These are phyloP conservation scores for Pseudomyrmex pallidus DNA, from an alignment of 1,140 invertebrate species.

Conservation along the genomic window DNA sequence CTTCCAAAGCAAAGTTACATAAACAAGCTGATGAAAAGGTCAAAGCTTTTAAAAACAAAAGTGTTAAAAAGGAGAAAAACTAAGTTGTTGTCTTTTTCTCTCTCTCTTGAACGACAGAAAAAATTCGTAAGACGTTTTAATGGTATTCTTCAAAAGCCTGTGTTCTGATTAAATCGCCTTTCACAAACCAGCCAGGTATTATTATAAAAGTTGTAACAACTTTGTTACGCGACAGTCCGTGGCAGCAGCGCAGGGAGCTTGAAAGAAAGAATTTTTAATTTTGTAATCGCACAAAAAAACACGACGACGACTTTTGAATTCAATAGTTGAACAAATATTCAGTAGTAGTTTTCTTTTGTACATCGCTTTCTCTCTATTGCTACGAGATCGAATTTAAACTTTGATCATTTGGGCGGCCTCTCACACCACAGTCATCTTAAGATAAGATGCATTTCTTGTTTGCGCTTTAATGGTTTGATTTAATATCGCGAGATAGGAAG, in stretches of 20 bases:
- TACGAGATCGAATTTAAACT: constrained; percentile 42
- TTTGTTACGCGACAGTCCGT: constrained; percentile 45
- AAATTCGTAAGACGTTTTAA: constrained; percentile 58
- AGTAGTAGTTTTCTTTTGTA: constrained; percentile 30
- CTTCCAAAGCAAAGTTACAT: constrained; percentile 12
- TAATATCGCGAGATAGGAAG: too few relatives aligned
- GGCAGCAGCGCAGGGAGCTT: constrained; percentile 3
- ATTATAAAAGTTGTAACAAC: constrained; percentile 62
- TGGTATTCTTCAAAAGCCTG: constrained; percentile 42
- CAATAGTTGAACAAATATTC: constrained; percentile 33
- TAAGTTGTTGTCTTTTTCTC: neutral
- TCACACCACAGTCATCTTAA: constrained; percentile 34
- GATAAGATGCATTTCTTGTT: constrained; percentile 6
- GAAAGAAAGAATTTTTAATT: constrained; percentile 60
- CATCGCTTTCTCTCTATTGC: constrained; percentile 13
- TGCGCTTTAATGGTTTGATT: neutral
- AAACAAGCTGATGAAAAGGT: constrained; percentile 27
- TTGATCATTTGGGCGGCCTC: neutral
- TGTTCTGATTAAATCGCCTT: constrained; percentile 60
- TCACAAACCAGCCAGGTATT: constrained; percentile 51
- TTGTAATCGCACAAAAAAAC: constrained; percentile 51
- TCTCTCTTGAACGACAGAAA: constrained; percentile 40
- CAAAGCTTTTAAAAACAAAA: constrained; percentile 40
- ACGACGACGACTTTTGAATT: constrained; percentile 48
- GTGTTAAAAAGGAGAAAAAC: constrained; percentile 5